Conservation (phyloP, 2,888 invertebrate genomes). For the Tetanocera ferruginea region DNA sequence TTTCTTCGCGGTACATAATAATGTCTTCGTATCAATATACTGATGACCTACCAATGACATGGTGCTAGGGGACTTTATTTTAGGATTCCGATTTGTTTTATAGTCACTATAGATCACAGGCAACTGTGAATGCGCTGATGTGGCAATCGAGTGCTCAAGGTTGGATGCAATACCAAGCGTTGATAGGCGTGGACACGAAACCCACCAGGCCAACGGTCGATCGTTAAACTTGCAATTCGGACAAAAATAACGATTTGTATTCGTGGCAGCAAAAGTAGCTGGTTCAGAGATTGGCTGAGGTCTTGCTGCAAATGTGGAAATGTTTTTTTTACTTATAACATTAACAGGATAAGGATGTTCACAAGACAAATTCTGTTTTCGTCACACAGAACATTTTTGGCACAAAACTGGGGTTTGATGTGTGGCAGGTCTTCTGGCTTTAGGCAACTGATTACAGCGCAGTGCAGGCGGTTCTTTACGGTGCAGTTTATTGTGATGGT, state of each 20-base stretch:
- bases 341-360: constrained; percentile 64
- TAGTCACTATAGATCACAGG: neutral
- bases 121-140: constrained; percentile 2
- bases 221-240: constrained; percentile 66
- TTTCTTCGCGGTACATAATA: constrained; percentile 8
- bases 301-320: constrained; percentile 43
- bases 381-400: constrained; percentile 68
- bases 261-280: constrained; percentile 45
- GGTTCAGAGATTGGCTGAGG: constrained; percentile 22
- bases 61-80: constrained; percentile 2
- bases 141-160: constrained; percentile 30
- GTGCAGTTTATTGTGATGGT: constrained; percentile 35
- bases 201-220: constrained; percentile 68
- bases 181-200: constrained; percentile 68
- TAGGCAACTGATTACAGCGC: constrained; percentile 47
- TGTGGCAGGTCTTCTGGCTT: constrained; percentile 54
- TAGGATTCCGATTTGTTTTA: neutral
- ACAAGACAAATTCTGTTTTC: constrained; percentile 66
- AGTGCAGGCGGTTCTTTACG: constrained; percentile 40
- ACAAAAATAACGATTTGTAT: constrained; percentile 58
- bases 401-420: constrained; percentile 61
- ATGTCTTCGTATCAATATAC: constrained; percentile 49
- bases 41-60: constrained; percentile 34
- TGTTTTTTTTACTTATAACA: constrained; percentile 18
- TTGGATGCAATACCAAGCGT: constrained; percentile 54